Conservation (phyloP, 2,113 vertebrate species). For the Calidris pugnax region DNA sequence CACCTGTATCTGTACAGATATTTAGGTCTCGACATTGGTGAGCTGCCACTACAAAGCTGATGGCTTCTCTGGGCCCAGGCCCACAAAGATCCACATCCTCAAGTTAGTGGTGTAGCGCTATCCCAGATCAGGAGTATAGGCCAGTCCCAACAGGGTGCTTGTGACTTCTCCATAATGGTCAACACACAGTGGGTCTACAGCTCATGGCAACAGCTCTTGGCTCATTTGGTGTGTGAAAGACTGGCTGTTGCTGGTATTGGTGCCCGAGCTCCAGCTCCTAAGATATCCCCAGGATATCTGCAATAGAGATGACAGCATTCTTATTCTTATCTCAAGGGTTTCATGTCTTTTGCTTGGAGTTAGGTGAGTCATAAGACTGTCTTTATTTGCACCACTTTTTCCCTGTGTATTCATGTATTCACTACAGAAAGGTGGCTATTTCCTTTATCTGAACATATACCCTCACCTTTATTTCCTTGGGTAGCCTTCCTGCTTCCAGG, state of each 20-base stretch:
- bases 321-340: neutral
- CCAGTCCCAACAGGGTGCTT: neutral
- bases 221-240: neutral
- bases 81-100: neutral
- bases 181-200: neutral
- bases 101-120: neutral
- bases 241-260: neutral
- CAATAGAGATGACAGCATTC: neutral
- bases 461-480: neutral
- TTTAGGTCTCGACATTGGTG: neutral
- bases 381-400: neutral
- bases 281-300: neutral
- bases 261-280: neutral
- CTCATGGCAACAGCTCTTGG: neutral
- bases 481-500: neutral
- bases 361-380: neutral
- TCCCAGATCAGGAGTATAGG: neutral
- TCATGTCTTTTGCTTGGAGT: neutral
- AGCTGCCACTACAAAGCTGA: neutral
- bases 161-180: accelerated
- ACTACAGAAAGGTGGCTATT: neutral
- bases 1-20: accelerated
- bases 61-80: neutral
- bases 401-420: neutral
- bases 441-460: neutral